Percentiles rank a stretch among this genome's conserved stretches.
These are phyloP conservation scores for Lithophane ornitopus DNA, from an alignment of 2,888 invertebrate genomes.

Conservation along the genomic window DNA sequence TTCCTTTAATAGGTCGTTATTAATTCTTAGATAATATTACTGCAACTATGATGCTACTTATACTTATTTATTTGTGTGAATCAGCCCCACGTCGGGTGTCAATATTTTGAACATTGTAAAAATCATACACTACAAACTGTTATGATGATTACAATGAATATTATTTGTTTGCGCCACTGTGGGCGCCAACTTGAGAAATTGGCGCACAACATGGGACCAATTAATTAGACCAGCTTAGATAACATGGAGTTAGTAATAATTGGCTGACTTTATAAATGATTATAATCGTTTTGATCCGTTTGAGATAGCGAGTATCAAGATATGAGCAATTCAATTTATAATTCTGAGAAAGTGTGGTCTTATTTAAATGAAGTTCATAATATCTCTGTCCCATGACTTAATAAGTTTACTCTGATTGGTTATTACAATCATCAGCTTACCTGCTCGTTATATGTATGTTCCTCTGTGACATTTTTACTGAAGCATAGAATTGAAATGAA, in stretches of 20 bases:
- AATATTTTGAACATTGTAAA: conserved; percentile 3
- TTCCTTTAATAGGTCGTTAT: background rate
- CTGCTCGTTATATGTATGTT: background rate
- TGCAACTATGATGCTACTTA: background rate
- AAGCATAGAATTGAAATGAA: background rate
- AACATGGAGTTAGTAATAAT: background rate
- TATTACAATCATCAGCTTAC: too few relatives aligned
- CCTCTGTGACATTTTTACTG: background rate
- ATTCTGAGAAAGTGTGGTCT: background rate
- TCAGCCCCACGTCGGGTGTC: background rate
- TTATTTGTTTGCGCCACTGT: background rate
- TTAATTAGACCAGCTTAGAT: background rate
- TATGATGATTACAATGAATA: background rate
- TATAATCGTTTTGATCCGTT: background rate
- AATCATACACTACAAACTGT: too few relatives aligned
- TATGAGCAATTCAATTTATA: background rate
- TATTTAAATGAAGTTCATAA: background rate
- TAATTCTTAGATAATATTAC: background rate
- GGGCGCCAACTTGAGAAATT: background rate
- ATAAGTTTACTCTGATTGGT: background rate
- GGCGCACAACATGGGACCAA: background rate
- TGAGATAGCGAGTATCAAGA: background rate
- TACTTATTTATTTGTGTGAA: too few relatives aligned
- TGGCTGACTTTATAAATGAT: background rate
- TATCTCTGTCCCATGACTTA: too few relatives aligned